Conservation (phyloP, 2,113 vertebrate species). For the Chaetops frenatus region DNA sequence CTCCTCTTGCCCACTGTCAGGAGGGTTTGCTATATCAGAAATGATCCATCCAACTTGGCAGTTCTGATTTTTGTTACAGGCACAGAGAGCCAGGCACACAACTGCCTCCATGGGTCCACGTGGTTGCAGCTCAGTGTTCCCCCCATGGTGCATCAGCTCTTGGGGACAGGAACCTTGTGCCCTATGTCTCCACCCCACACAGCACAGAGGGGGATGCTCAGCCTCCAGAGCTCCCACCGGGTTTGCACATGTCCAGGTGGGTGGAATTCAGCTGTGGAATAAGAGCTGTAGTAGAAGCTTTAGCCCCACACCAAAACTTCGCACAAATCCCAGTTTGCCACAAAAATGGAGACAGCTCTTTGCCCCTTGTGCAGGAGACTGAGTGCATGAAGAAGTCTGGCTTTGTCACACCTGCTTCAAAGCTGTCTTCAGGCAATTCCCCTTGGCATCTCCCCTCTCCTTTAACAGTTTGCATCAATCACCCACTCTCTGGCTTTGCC, state of each 20-base stretch:
- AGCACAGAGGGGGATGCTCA: not conserved
- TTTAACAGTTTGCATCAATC: not conserved
- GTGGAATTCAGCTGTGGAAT: not conserved
- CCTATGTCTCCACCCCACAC: not conserved
- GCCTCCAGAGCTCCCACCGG: not conserved
- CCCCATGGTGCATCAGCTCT: not conserved
- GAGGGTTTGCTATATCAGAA: not conserved
- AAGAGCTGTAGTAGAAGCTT: not conserved
- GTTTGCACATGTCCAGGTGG: not conserved
- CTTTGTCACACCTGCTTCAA: not conserved
- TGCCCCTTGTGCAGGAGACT: not conserved
- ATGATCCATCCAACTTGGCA: not conserved
- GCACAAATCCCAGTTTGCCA: not conserved
- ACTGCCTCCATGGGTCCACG: not conserved
- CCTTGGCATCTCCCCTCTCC: not conserved
- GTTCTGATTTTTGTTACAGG: not conserved
- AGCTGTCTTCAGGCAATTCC: not conserved
- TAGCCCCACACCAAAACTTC: not conserved
- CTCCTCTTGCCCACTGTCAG: not conserved
- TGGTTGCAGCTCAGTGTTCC: not conserved
- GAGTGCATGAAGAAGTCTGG: not conserved
- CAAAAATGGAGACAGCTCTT: not conserved
- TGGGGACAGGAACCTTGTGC: not conserved
- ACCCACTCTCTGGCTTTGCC: not conserved
- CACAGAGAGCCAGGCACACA: not conserved